Evolutionary conservation across 2,797 vertebrate genomes (phyloP).

Genomic region (Astyanax mexicanus): DNA sequence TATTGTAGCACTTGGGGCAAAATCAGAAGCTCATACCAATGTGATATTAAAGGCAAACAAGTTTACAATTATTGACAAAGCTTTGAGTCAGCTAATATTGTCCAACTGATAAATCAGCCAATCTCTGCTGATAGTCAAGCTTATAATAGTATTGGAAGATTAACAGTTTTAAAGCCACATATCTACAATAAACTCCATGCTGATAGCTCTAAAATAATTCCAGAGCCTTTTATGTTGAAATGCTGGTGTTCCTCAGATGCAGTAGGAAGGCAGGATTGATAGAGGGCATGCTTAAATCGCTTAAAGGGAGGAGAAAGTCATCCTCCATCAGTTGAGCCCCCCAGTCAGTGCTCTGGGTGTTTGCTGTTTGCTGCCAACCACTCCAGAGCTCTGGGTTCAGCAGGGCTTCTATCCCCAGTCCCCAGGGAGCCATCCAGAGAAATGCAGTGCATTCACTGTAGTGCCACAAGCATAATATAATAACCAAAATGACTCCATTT

Average conservation of each 20-base stretch:
- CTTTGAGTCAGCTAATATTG: too few relatives aligned
- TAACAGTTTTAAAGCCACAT: background rate
- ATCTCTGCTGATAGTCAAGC: background rate
- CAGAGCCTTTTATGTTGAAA: slow-evolving; percentile 11
- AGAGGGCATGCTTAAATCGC: slow-evolving; percentile 30
- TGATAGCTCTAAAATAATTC: slow-evolving; percentile 9
- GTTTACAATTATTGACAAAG: too few relatives aligned
- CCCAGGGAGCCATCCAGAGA: slow-evolving; percentile 42
- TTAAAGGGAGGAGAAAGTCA: background rate
- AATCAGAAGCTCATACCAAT: too few relatives aligned
- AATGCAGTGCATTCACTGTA: slow-evolving; percentile 46
- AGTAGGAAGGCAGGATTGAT: slow-evolving; percentile 13
- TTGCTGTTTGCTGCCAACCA: slow-evolving; percentile 2
- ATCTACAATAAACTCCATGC: slow-evolving; percentile 4
- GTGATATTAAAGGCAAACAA: too few relatives aligned
- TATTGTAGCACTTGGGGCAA: too few relatives aligned
- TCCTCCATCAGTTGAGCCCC: slow-evolving; percentile 26
- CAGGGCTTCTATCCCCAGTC: slow-evolving; percentile 36
- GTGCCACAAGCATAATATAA: slow-evolving; percentile 48
- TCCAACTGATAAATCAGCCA: background rate
- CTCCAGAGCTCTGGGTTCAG: slow-evolving; percentile 18
- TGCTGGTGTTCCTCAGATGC: background rate
- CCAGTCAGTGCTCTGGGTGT: slow-evolving; percentile 17
- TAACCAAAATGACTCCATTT: slow-evolving; percentile 56
- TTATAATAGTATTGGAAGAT: background rate